These are phyloP conservation scores for Salvelinus alpinus DNA, from an alignment of 2,113 vertebrate genomes.

Conservation along the genomic window DNA sequence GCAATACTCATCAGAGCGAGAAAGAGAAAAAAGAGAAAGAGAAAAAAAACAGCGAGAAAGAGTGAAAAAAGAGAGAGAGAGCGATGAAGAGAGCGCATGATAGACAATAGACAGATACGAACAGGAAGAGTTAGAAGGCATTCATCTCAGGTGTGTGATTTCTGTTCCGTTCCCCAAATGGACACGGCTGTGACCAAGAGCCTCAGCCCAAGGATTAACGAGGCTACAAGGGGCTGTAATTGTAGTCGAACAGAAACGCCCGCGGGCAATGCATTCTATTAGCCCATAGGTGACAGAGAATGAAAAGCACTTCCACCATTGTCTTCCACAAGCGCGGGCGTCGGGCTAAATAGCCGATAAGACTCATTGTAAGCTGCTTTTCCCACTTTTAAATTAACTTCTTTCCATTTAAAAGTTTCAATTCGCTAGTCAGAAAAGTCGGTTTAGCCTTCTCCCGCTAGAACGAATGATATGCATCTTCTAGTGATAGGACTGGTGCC, in stretches of 20 bases:
- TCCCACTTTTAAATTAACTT: too few species aligned
- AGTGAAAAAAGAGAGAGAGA: background rate
- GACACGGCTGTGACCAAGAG: background rate
- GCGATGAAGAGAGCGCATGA: background rate
- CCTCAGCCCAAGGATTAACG: background rate
- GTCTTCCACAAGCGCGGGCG: too few species aligned
- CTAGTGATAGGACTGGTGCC: too few species aligned
- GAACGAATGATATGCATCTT: too few species aligned
- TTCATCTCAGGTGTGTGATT: background rate
- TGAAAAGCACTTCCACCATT: background rate
- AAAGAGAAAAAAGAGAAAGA: too few species aligned
- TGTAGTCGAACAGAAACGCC: background rate
- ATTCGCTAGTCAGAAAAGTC: too few species aligned
- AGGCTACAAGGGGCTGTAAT: background rate
- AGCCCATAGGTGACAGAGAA: background rate
- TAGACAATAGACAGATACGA: background rate
- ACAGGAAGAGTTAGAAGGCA: too few species aligned
- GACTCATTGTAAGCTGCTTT: too few species aligned
- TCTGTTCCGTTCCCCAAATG: background rate
- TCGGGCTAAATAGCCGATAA: too few species aligned
- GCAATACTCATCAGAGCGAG: background rate
- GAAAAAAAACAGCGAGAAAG: background rate
- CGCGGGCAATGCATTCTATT: background rate
- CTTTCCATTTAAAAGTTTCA: too few species aligned
- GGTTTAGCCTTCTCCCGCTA: too few species aligned